Evolutionary conservation across 2,888 invertebrate species (phyloP).

Genomic region (Lasioglossum zephyrum): DNA sequence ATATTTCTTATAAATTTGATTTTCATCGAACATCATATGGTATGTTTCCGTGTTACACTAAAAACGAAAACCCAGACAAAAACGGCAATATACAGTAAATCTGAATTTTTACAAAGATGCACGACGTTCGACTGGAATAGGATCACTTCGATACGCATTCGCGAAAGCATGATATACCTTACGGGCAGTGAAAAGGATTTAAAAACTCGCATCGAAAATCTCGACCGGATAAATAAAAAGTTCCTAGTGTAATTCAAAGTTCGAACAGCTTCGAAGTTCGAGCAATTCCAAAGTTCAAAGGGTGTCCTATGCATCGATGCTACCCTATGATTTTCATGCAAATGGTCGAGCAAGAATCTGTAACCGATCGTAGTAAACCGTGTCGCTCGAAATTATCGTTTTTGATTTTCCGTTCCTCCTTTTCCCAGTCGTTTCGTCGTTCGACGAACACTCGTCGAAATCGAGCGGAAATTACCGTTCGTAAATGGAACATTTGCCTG

Average conservation of each 20-base stretch:
- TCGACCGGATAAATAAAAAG: neutral
- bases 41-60: neutral
- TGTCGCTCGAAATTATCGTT: no score
- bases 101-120: neutral
- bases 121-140: no score
- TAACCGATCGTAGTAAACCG: neutral
- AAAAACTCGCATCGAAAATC: neutral
- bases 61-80: neutral
- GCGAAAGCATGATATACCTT: neutral
- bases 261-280: neutral
- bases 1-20: neutral
- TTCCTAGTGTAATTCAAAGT: neutral
- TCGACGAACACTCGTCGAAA: neutral
- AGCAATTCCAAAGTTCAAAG: neutral
- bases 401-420: neutral
- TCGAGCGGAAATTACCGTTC: constrained; percentile 49
- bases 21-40: neutral
- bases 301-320: neutral
- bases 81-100: neutral
- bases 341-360: neutral
- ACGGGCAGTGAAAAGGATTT: neutral
- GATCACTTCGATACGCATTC: neutral
- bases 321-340: neutral
- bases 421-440: neutral
- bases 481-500: neutral